These are phyloP conservation scores for Propithecus coquereli DNA, from an alignment of 2,113 vertebrate species.

Conservation along the genomic window DNA sequence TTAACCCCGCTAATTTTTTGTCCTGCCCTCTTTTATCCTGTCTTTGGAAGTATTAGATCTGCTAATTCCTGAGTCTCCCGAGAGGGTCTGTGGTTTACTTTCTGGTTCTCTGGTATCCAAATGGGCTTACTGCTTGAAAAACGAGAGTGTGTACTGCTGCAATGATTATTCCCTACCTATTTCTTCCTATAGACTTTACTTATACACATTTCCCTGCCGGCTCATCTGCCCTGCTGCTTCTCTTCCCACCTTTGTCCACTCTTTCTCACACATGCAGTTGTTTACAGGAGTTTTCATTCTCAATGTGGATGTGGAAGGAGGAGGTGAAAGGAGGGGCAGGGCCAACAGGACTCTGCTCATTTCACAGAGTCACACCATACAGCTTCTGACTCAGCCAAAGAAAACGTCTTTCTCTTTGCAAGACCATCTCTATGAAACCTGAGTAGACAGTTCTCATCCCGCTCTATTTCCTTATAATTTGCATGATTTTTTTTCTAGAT, in stretches of 20 bases:
- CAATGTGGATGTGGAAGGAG: not conserved
- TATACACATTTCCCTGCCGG: not conserved
- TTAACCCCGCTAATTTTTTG: not conserved
- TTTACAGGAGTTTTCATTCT: not conserved
- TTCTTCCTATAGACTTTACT: not conserved
- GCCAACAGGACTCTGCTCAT: not conserved
- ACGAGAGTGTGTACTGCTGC: not conserved
- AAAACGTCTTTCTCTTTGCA: not conserved
- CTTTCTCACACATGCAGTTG: not conserved
- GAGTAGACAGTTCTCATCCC: not conserved
- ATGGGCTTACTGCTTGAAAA: not conserved
- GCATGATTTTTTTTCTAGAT: not conserved
- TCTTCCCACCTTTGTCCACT: not conserved
- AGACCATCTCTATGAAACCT: not conserved
- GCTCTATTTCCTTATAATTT: not conserved
- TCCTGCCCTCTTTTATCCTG: not conserved
- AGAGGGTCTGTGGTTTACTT: not conserved
- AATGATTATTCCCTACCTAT: not conserved
- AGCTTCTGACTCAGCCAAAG: not conserved
- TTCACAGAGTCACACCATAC: not conserved
- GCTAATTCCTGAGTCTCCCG: not conserved
- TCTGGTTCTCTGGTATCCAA: not conserved
- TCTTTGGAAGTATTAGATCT: not conserved
- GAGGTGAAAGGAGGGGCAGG: not conserved
- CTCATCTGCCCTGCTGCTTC: not conserved